Conservation (phyloP, 2,113 vertebrate genomes). For the Elephas maximus region DNA sequence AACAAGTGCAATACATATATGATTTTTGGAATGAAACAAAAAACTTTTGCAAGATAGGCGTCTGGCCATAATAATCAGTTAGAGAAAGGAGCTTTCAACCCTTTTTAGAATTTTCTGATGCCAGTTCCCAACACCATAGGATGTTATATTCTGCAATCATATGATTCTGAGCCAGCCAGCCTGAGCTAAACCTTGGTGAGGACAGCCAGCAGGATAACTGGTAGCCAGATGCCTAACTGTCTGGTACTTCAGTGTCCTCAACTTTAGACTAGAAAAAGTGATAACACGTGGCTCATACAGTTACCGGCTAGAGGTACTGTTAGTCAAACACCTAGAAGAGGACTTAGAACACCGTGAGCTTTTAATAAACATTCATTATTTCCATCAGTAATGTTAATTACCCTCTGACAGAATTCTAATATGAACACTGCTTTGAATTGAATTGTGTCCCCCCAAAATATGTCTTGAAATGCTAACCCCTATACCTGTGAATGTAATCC, state of each 20-base stretch:
- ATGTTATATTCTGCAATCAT: not conserved
- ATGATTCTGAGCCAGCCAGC: not conserved
- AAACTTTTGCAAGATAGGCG: constrained; percentile 45
- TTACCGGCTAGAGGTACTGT: not conserved
- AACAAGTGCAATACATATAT: constrained; percentile 64
- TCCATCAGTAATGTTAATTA: not conserved
- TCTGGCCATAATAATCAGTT: constrained; percentile 59
- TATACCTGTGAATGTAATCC: too few relatives aligned
- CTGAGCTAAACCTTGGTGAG: not conserved
- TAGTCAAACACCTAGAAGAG: not conserved
- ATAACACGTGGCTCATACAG: fast-evolving
- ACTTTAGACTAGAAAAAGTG: not conserved
- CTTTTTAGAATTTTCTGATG: not conserved
- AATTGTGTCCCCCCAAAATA: too few relatives aligned
- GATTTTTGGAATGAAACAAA: constrained; percentile 19
- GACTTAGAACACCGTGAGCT: not conserved
- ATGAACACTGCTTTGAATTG: too few relatives aligned
- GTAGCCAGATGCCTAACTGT: not conserved
- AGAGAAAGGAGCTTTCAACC: constrained; percentile 44
- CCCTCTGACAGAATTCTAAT: not conserved
- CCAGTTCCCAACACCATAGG: not conserved
- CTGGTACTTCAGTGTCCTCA: not conserved
- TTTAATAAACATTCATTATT: not conserved
- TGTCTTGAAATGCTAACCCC: too few relatives aligned
- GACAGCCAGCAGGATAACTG: fast-evolving